A percentile compares a stretch with the other conserved stretches of the same genome.
These are phyloP conservation scores for Artibeus jamaicensis DNA, from an alignment of 2,797 vertebrate genomes.

Conservation along the genomic window DNA sequence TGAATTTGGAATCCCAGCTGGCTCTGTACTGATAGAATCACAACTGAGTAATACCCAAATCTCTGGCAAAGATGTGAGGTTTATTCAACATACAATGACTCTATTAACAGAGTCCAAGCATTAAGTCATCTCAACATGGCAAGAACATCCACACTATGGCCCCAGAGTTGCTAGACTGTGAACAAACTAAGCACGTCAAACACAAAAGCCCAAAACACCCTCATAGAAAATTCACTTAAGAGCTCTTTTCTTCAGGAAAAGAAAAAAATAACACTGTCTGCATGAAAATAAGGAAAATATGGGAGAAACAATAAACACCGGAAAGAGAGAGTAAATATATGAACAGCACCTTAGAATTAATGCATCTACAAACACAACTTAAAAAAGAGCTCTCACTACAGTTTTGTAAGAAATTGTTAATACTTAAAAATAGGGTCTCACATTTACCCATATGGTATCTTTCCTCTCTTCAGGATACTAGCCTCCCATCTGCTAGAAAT, in stretches of 20 bases:
- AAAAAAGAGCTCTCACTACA: slow-evolving; percentile 1
- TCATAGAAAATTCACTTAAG: slow-evolving; percentile 11
- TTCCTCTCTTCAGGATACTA: slow-evolving; percentile 11
- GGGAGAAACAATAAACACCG: not conserved
- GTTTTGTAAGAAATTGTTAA: slow-evolving; percentile 33
- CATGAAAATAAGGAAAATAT: slow-evolving; percentile 12
- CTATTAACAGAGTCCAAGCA: slow-evolving; percentile 58
- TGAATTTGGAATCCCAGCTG: slow-evolving; percentile 47
- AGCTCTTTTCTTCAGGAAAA: not conserved
- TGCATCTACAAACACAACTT: slow-evolving; percentile 43
- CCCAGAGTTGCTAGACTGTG: slow-evolving; percentile 32
- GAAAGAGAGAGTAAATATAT: not conserved
- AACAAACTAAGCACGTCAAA: slow-evolving; percentile 55
- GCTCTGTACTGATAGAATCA: slow-evolving; percentile 57
- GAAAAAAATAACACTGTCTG: not conserved
- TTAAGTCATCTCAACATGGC: slow-evolving; percentile 34
- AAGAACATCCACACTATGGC: slow-evolving; percentile 29
- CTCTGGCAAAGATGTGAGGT: slow-evolving; percentile 49
- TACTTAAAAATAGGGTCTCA: slow-evolving; percentile 22
- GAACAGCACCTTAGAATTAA: not conserved
- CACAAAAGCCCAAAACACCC: slow-evolving; percentile 14
- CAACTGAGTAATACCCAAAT: slow-evolving; percentile 42
- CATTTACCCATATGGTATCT: not conserved
- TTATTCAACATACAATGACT: slow-evolving; percentile 71
- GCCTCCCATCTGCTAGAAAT: slow-evolving; percentile 9